These are phyloP conservation scores for Salpingus planirostris DNA, from an alignment of 2,888 invertebrate species.

Conservation along the genomic window DNA sequence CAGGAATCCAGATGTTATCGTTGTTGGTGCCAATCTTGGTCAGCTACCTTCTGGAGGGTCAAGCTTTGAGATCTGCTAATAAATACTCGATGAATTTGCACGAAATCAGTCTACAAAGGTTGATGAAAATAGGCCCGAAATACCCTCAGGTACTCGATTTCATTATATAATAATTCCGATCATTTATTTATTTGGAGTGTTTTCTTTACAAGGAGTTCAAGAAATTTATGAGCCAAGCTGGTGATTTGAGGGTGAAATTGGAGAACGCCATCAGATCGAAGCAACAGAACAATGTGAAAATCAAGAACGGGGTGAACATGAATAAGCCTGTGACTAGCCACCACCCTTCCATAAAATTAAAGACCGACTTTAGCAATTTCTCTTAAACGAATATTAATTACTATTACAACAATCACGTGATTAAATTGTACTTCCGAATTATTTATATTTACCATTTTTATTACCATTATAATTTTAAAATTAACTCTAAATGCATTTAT, in stretches of 20 bases:
- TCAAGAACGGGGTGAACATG: constrained; percentile 39
- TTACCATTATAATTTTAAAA: too few species aligned
- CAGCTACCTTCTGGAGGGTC: constrained; percentile 67
- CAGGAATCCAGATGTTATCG: constrained; percentile 85
- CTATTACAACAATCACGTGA: too few species aligned
- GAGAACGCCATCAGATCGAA: constrained; percentile 77
- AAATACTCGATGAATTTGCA: constrained; percentile 66
- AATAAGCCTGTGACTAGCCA: constrained; percentile 38
- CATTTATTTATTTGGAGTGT: constrained; percentile 1
- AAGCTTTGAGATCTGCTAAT: constrained; percentile 50
- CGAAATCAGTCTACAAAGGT: constrained; percentile 80
- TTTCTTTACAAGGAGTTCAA: constrained; percentile 66
- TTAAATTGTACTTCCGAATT: too few species aligned
- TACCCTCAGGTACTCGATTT: constrained; percentile 78
- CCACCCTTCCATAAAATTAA: constrained; percentile 77
- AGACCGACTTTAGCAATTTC: constrained; percentile 93
- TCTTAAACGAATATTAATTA: constrained; percentile 43
- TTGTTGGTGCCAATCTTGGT: constrained; percentile 86
- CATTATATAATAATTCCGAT: background rate
- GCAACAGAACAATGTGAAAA: constrained; percentile 51
- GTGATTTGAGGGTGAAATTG: constrained; percentile 69
- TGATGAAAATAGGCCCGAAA: constrained; percentile 86
- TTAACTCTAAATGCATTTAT: too few species aligned
- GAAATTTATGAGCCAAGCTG: constrained; percentile 75
- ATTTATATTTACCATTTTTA: too few species aligned